Conservation (phyloP, 2,797 vertebrate species). For the Epinephelus malabaricus region DNA sequence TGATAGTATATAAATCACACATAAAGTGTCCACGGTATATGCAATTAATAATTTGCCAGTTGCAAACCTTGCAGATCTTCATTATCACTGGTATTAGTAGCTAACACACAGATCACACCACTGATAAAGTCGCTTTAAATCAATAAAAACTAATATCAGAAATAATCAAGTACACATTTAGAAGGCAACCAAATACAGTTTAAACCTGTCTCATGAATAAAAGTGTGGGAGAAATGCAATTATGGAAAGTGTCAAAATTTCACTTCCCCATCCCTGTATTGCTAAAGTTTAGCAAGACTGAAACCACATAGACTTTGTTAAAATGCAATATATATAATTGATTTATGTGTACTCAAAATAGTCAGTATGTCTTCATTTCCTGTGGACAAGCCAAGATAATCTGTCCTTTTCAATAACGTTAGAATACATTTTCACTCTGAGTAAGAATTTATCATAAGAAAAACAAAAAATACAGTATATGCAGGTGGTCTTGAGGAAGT, state of each 20-base stretch:
- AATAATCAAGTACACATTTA: too few species aligned
- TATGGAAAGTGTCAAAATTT: slow-evolving; percentile 39
- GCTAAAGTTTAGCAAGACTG: slow-evolving; percentile 24
- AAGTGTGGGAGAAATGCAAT: not conserved
- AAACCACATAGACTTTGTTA: slow-evolving; percentile 18
- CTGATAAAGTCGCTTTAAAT: too few species aligned
- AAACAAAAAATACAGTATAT: slow-evolving; percentile 9
- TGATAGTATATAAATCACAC: too few species aligned
- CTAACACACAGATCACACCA: too few species aligned
- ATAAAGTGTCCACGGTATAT: too few species aligned
- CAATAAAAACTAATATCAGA: too few species aligned
- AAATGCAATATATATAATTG: not conserved
- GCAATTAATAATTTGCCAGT: too few species aligned
- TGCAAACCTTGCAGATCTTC: too few species aligned
- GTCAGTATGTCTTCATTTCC: slow-evolving; percentile 16
- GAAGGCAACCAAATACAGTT: too few species aligned
- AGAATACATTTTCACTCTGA: not conserved
- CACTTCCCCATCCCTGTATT: not conserved
- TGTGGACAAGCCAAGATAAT: slow-evolving; percentile 16
- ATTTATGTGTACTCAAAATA: slow-evolving; percentile 17
- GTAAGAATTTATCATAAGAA: slow-evolving; percentile 1
- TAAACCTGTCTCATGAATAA: too few species aligned
- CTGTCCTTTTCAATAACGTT: not conserved
- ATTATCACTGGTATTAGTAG: too few species aligned
- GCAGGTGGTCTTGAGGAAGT: slow-evolving; percentile 37